Evolutionary conservation across 2,113 vertebrate genomes (phyloP).

Genomic region (Micromys minutus): DNA sequence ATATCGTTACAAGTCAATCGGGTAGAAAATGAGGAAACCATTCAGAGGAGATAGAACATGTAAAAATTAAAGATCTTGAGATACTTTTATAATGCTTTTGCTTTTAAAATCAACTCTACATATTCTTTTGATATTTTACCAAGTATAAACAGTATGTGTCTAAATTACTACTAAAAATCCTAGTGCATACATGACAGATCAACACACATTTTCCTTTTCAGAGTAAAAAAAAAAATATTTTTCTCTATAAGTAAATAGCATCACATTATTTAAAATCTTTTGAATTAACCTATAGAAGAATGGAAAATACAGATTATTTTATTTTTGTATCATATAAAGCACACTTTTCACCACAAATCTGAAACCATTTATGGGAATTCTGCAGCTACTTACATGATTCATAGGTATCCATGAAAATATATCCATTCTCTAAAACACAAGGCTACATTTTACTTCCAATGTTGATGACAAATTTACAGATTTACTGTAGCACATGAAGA

Average conservation of each 20-base stretch:
- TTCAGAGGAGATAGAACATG: background rate
- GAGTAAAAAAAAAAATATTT: background rate
- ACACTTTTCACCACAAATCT: background rate
- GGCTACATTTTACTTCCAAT: slow-evolving; percentile 8
- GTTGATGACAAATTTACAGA: background rate
- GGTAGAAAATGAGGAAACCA: background rate
- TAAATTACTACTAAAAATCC: background rate
- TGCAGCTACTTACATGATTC: slow-evolving; percentile 21
- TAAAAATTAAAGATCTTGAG: slow-evolving; percentile 8
- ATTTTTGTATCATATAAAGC: background rate
- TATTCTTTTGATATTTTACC: slow-evolving; percentile 3
- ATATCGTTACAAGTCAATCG: background rate
- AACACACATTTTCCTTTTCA: background rate
- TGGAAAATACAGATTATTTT: background rate
- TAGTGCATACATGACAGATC: background rate
- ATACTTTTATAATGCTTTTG: background rate
- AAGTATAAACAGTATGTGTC: background rate
- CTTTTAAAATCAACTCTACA: background rate
- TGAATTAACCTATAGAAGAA: background rate
- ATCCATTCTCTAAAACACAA: slow-evolving; percentile 15
- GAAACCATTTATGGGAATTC: slow-evolving; percentile 16
- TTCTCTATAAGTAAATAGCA: background rate
- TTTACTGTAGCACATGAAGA: slow-evolving; percentile 36
- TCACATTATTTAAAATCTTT: background rate
- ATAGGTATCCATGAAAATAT: slow-evolving; percentile 28